A percentile compares a stretch with the other conserved stretches of the same genome.
Conservation (phyloP, 2,797 vertebrate genomes). For the Phalloptychus januarius region DNA sequence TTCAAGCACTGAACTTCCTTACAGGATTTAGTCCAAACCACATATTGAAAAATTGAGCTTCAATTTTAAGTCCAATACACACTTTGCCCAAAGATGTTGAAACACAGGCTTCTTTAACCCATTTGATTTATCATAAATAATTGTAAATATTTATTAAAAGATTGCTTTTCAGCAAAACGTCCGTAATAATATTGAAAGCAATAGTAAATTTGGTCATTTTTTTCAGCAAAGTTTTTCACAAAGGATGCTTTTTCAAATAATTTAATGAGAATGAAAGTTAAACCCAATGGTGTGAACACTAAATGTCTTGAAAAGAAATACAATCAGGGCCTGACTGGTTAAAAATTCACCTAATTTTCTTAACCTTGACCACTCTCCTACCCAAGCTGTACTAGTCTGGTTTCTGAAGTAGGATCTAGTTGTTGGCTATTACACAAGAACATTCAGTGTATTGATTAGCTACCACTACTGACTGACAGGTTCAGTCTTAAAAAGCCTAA, state of each 20-base stretch:
- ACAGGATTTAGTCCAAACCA: not conserved
- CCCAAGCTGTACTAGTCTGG: not conserved
- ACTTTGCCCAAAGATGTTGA: not conserved
- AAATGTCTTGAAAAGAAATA: not conserved
- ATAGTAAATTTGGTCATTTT: not conserved
- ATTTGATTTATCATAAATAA: not conserved
- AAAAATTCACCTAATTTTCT: not conserved
- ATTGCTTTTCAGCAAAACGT: not conserved
- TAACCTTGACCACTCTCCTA: not conserved
- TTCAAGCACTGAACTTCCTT: not conserved
- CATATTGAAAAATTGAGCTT: not conserved
- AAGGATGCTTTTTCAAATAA: not conserved
- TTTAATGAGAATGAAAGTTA: not conserved
- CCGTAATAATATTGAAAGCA: not conserved
- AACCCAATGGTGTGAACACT: not conserved
- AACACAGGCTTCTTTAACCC: not conserved
- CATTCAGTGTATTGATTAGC: not conserved
- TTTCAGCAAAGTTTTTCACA: not conserved
- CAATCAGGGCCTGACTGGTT: not conserved
- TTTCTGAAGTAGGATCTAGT: not conserved
- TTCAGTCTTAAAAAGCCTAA: not conserved
- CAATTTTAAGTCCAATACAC: not conserved
- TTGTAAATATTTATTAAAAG: not conserved
- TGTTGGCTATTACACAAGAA: not conserved
- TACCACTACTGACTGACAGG: not conserved